phyloP scores from a whole-genome alignment of 2,797 vertebrate genomes.

The Potorous gilbertii region DNA sequence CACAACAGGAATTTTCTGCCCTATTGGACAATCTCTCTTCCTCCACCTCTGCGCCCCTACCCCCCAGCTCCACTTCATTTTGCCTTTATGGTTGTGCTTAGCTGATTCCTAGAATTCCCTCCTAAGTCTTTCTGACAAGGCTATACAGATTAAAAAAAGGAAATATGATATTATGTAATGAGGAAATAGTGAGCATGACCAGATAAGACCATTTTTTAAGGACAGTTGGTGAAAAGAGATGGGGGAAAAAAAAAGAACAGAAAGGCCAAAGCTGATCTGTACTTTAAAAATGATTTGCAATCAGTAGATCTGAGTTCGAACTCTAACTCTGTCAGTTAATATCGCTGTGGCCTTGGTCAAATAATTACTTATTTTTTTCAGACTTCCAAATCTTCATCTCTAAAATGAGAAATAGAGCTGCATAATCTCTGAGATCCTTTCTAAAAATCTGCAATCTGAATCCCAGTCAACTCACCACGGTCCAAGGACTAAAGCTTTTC shows the following conservation, averaged over 20 bases:
- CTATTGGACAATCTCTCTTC: neutral
- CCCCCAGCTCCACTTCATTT: neutral
- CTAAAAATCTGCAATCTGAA: neutral
- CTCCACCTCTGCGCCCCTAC: too few species aligned
- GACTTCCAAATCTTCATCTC: neutral
- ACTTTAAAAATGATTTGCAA: neutral
- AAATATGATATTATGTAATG: neutral
- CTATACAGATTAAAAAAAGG: neutral
- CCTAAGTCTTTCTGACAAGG: neutral
- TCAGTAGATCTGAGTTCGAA: neutral
- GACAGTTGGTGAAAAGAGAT: neutral
- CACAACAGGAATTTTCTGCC: neutral
- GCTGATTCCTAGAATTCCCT: neutral
- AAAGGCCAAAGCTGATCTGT: neutral
- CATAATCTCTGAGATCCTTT: neutral
- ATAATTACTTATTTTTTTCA: neutral
- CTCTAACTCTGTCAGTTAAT: neutral
- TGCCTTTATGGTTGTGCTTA: neutral
- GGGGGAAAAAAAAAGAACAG: neutral
- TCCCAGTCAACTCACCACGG: neutral
- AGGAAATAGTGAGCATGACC: neutral
- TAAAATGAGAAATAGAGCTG: neutral
- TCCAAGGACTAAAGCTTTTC: neutral
- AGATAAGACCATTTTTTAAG: neutral
- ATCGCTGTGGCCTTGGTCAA: neutral